Evolutionary conservation across 2,797 vertebrate genomes (phyloP).

Genomic region (Carcharodon carcharias): DNA sequence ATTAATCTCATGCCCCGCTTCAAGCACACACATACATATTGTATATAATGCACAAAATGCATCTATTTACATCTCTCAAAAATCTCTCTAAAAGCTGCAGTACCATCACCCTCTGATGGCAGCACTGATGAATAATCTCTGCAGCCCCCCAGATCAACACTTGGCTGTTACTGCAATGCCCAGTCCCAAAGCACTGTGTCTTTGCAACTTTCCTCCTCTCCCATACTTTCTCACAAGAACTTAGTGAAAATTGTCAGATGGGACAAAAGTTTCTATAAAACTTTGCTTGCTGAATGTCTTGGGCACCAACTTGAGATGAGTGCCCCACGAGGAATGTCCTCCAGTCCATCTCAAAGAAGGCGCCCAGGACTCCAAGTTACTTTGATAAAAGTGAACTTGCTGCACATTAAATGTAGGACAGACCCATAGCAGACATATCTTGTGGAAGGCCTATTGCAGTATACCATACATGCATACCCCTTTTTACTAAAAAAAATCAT

Average conservation of each 20-base stretch:
- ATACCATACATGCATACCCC: neutral
- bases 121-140: too few species aligned
- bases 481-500: neutral
- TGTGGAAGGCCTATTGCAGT: neutral
- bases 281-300: neutral
- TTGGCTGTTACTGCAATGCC: neutral
- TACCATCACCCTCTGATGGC: neutral
- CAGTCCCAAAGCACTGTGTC: neutral
- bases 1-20: neutral
- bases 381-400: neutral
- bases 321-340: neutral
- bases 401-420: neutral
- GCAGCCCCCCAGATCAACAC: neutral
- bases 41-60: constrained; percentile 1
- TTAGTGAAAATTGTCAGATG: neutral
- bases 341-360: neutral
- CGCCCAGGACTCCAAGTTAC: neutral
- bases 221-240: neutral
- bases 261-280: neutral
- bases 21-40: neutral
- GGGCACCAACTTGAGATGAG: neutral
- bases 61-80: neutral
- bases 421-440: neutral
- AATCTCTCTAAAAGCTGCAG: neutral
- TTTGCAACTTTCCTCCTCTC: neutral